Evolutionary conservation across 2,797 vertebrate genomes (phyloP).

Genomic region (Gymnothorax reevesii): DNA sequence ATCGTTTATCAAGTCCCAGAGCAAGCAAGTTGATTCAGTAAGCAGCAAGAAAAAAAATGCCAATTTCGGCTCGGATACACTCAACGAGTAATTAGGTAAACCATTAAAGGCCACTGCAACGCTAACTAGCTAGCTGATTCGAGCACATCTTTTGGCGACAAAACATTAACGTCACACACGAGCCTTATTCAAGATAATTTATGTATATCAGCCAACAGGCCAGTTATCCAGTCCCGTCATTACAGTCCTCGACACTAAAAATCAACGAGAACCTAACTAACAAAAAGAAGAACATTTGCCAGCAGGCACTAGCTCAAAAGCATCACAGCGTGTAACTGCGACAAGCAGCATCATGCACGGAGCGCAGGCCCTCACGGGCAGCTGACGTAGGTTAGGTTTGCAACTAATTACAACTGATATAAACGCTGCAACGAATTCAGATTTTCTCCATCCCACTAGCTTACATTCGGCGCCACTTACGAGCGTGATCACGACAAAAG

Average conservation of each 20-base stretch:
- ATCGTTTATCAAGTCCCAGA: not conserved
- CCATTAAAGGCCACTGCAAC: not conserved
- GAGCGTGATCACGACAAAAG: not conserved
- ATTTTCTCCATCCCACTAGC: not conserved
- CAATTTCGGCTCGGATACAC: not conserved
- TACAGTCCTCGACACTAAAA: not conserved
- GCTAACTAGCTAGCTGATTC: not conserved
- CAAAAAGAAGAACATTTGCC: not conserved
- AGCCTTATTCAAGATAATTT: no score
- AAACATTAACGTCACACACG: not conserved
- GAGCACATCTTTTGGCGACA: not conserved
- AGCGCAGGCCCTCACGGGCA: not conserved
- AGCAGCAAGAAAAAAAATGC: not conserved
- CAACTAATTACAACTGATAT: not conserved
- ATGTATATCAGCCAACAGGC: not conserved
- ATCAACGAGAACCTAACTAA: not conserved
- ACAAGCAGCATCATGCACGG: not conserved
- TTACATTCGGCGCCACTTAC: not conserved
- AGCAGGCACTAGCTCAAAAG: not conserved
- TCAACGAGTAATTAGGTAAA: not conserved
- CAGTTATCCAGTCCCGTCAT: not conserved
- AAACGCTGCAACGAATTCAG: not conserved
- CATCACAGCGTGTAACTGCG: not conserved
- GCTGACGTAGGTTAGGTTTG: not conserved
- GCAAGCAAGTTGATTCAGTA: not conserved